Base-by-base conservation (phyloP, 2,797 vertebrate genomes). In the Brachymystax lenok region DNA sequence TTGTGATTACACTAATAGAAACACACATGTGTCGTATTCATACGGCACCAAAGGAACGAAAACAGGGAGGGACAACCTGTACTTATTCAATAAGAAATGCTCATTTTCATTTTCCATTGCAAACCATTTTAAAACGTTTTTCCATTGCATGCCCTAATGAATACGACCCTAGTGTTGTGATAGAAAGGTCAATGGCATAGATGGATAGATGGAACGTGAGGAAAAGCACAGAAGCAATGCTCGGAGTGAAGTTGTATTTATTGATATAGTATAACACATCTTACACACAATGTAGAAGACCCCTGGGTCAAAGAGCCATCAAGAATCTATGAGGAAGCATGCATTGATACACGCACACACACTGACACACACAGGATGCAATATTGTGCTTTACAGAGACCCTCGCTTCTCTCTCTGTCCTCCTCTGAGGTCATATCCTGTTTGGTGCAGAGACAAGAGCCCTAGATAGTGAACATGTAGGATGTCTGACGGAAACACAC, bases 311-410 rank as follows among this genome's bases (percentile, higher is more conserved):
- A 12, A 46, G 85, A 84, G 86, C 74, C 71, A 75, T 74, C 76
- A 40, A 78, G 83, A 12, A 46, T 46, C 40, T 46, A 86, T 80
- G 84, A 87, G 74, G 81, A 84, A 80, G 91, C 91, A 93, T 93
- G 91, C 92, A 92, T 81, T 69, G 75, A 74, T 75, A 78, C 83
- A 84, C 86, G 82, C 33, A 84, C 76, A 75, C 68, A 80, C 64
- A 59, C 35, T 8, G 7, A 40, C 7, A 50, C 79, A 56, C 46
- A 73, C 56, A 14, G 33, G 12, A 73, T 73, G 72, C 84, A 30
- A 76, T 79, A 84, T 89, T 94, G 92, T 93, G 92, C 92, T 93
- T 92, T 77, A 82, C 78, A 88, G 80, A 86, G 79, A 84, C 83
- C 84, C 68, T 76, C 71, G 2, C 40, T 77, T 74, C 21, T 85